A percentile compares a stretch with the other conserved stretches of the same genome.
Conservation (phyloP, 2,113 vertebrate species). For the Ophiodon elongatus region DNA sequence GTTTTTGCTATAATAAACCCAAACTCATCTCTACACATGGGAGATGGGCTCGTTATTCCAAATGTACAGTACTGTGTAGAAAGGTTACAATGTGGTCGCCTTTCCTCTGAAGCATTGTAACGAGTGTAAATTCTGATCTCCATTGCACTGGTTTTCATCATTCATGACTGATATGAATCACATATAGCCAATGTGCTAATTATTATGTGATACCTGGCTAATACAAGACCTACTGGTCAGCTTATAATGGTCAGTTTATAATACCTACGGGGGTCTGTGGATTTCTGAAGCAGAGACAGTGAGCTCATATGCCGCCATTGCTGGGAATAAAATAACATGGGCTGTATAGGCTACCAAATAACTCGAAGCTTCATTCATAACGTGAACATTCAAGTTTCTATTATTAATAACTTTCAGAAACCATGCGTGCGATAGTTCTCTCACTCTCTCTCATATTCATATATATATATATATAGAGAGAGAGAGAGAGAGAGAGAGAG, state of each 20-base stretch:
- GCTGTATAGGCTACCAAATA: neutral
- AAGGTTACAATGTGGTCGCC: neutral
- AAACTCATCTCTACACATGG: neutral
- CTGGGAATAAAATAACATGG: neutral
- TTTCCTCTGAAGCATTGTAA: neutral
- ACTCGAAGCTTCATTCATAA: neutral
- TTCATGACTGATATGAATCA: neutral
- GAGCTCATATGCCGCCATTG: neutral
- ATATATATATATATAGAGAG: no score
- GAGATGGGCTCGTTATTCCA: neutral
- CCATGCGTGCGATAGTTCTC: neutral
- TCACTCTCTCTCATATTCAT: neutral
- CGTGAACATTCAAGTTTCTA: neutral
- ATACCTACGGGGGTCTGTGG: neutral
- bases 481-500: no score
- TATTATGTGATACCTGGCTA: neutral
- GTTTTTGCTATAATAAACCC: neutral
- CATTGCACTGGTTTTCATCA: neutral
- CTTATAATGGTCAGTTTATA: neutral
- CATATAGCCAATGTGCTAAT: neutral
- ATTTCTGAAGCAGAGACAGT: neutral
- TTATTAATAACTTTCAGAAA: neutral
- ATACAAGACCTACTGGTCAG: neutral
- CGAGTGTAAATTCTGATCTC: neutral
- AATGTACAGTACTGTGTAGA: neutral